A percentile compares a stretch with the other conserved stretches of the same genome.
These are phyloP conservation scores for Lepisosteus osseus DNA, from an alignment of 2,113 vertebrate genomes.

Conservation along the genomic window DNA sequence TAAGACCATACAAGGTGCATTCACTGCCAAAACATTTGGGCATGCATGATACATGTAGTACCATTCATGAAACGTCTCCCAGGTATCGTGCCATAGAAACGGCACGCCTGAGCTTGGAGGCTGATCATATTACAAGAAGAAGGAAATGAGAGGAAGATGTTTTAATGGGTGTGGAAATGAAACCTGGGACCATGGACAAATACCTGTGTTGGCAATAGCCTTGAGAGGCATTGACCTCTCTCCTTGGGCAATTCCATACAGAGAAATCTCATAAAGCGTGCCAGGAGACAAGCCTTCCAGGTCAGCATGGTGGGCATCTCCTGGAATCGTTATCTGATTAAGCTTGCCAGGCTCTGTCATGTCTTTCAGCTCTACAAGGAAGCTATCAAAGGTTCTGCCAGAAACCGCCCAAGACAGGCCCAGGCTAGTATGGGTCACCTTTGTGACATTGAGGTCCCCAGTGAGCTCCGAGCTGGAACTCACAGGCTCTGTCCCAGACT, in stretches of 20 bases:
- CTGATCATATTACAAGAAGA: neutral
- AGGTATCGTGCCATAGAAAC: no score
- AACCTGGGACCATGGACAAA: slow-evolving; percentile 13
- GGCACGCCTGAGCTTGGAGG: neutral
- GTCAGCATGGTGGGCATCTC: neutral
- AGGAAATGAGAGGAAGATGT: neutral
- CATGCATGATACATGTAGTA: no score
- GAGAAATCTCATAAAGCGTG: slow-evolving; percentile 12
- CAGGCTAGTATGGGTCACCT: slow-evolving; percentile 10
- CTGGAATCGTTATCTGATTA: neutral
- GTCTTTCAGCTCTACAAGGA: slow-evolving; percentile 6
- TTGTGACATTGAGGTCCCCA: neutral
- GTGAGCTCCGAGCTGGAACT: neutral
- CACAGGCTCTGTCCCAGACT: neutral
- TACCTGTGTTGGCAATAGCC: slow-evolving; percentile 19
- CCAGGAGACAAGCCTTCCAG: slow-evolving; percentile 7
- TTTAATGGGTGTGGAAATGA: neutral
- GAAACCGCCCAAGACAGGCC: neutral
- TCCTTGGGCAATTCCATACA: slow-evolving; percentile 12
- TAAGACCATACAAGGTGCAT: no score
- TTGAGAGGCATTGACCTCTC: slow-evolving; percentile 6
- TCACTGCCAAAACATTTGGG: no score
- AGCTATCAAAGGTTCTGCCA: slow-evolving; percentile 1
- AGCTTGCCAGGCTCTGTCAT: neutral
- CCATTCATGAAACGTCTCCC: no score